Evolutionary conservation across 2,888 invertebrate genomes (phyloP).

Genomic region (Hydraecia micacea): DNA sequence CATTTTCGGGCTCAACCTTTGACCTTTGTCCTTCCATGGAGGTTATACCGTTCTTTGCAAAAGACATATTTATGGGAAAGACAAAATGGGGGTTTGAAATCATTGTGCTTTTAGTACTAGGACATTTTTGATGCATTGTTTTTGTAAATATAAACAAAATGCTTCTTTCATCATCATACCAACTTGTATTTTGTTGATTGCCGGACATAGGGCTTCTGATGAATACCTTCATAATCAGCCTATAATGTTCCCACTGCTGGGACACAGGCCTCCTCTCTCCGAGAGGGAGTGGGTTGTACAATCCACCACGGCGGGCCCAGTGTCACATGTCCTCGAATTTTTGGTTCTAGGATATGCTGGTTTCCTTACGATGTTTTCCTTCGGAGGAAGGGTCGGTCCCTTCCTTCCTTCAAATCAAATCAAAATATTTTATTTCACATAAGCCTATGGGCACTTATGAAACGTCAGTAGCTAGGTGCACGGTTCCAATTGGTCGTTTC

Average conservation of each 20-base stretch:
- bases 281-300: background rate
- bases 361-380: background rate
- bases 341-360: background rate
- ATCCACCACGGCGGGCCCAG: background rate
- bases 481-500: too few species aligned
- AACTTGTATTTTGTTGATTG: background rate
- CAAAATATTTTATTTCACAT: too few species aligned
- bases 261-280: background rate
- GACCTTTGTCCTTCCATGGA: slow-evolving; percentile 61
- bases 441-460: too few species aligned
- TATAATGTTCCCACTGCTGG: background rate
- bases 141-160: background rate
- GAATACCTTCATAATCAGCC: background rate
- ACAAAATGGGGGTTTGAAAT: slow-evolving; percentile 50
- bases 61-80: slow-evolving; percentile 65
- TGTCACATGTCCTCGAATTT: background rate
- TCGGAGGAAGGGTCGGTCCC: background rate
- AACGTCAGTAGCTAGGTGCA: too few species aligned
- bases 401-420: too few species aligned
- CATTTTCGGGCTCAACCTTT: slow-evolving; percentile 63
- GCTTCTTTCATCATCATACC: background rate
- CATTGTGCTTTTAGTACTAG: slow-evolving; percentile 34
- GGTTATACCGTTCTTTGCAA: slow-evolving; percentile 60
- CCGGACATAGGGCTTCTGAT: background rate
- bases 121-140: slow-evolving; percentile 20